These are phyloP conservation scores for Furcifer pardalis DNA, from an alignment of 2,797 vertebrate genomes.

Conservation along the genomic window DNA sequence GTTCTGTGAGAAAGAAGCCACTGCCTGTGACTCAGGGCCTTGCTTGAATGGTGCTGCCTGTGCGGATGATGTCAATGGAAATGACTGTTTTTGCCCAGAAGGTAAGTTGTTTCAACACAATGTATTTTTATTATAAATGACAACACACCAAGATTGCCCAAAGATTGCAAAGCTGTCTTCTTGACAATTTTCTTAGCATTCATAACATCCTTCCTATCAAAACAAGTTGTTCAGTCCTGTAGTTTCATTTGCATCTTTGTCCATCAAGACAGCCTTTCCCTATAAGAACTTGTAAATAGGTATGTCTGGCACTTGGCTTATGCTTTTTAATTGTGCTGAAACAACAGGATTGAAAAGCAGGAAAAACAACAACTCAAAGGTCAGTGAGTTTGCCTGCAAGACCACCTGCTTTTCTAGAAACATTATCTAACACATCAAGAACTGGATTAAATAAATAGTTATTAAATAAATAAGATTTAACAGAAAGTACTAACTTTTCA, in stretches of 20 bases:
- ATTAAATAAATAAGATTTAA: background rate
- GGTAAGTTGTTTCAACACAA: constrained; percentile 71
- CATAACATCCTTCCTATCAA: constrained; percentile 31
- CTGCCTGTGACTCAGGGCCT: constrained; percentile 49
- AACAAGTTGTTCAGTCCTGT: constrained; percentile 38
- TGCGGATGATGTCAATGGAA: constrained; percentile 70
- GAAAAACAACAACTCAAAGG: background rate
- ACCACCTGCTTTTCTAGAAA: background rate
- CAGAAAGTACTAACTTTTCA: background rate
- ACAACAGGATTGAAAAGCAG: constrained; percentile 1
- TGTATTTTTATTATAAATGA: constrained; percentile 63
- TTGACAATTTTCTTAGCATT: constrained; percentile 42
- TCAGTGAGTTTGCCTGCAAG: background rate
- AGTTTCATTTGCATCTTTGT: constrained; percentile 45
- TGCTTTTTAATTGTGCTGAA: constrained; percentile 17
- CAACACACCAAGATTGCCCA: constrained; percentile 49
- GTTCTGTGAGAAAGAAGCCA: constrained; percentile 55
- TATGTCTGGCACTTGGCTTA: background rate
- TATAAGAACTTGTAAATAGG: constrained; percentile 1
- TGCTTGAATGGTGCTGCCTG: constrained; percentile 64
- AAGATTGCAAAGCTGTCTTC: constrained; percentile 41
- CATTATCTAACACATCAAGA: background rate
- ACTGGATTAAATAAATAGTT: background rate
- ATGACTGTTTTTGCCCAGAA: constrained; percentile 79
- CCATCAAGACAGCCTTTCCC: background rate